Conservation (phyloP, 2,888 invertebrate genomes). For the Nemotelus pantherinus region DNA sequence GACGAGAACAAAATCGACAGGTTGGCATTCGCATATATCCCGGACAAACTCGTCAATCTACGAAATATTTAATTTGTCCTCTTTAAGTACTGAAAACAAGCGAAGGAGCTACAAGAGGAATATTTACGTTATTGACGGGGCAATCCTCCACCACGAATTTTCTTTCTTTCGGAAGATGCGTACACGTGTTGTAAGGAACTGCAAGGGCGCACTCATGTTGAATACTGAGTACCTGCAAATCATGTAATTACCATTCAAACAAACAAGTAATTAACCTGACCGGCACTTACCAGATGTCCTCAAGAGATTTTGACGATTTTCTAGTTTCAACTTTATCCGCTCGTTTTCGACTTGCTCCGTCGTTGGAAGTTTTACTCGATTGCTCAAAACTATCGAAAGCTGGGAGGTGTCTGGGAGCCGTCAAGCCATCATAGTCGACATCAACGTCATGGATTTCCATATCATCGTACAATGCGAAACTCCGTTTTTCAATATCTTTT, state of each 20-base stretch:
- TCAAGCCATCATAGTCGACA: constrained; percentile 49
- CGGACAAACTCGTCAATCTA: constrained; percentile 51
- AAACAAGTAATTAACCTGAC: background rate
- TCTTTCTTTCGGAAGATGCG: constrained; percentile 57
- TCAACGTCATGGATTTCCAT: constrained; percentile 51
- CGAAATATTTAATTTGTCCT: background rate
- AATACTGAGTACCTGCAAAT: constrained; percentile 56
- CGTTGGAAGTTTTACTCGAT: background rate
- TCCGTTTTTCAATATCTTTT: constrained; percentile 47
- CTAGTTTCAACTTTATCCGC: constrained; percentile 1
- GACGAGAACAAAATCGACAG: constrained; percentile 59
- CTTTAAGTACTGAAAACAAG: background rate
- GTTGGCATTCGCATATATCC: constrained; percentile 52
- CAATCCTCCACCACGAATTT: constrained; percentile 58
- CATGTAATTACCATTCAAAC: constrained; percentile 48
- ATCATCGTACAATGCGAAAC: constrained; percentile 52
- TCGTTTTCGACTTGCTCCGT: background rate
- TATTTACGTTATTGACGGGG: constrained; percentile 58
- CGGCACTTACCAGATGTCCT: constrained; percentile 54
- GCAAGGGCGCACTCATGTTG: constrained; percentile 58
- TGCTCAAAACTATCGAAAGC: constrained; percentile 5
- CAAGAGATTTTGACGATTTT: constrained; percentile 50
- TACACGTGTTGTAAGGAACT: constrained; percentile 57
- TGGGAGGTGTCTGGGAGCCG: constrained; percentile 22
- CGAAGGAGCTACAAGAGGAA: background rate